Evolutionary conservation across 2,888 invertebrate genomes (phyloP).

Genomic region (Lepas anatifera): DNA sequence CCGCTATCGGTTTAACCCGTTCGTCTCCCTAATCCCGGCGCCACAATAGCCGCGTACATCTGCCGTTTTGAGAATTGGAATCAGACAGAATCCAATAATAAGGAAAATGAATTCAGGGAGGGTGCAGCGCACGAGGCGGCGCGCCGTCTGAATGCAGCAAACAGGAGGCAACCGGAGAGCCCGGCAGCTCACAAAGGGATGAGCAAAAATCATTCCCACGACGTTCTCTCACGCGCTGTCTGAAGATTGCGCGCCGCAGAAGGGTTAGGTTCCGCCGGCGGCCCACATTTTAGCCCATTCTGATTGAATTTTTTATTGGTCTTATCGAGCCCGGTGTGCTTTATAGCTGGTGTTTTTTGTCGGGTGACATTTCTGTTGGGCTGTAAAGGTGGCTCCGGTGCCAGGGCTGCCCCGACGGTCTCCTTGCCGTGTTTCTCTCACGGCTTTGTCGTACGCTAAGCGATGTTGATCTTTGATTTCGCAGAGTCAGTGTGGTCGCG

Average conservation of each 20-base stretch:
- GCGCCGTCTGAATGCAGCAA: background rate
- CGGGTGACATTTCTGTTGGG: constrained; percentile 1
- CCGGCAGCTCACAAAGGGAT: background rate
- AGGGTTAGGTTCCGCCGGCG: background rate
- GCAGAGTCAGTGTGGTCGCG: constrained; percentile 5
- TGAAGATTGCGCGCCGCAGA: background rate
- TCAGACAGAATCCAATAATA: constrained; percentile 11
- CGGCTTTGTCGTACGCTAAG: background rate
- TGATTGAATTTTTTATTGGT: constrained; percentile 10
- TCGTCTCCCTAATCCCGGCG: background rate
- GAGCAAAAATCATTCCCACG: constrained; percentile 8
- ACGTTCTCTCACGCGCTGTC: background rate
- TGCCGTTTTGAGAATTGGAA: constrained; percentile 4
- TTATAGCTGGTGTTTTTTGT: background rate
- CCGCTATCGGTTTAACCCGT: constrained; percentile 4
- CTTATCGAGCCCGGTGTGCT: background rate
- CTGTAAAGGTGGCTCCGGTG: background rate
- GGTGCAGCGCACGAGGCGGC: background rate
- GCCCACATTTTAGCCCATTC: background rate
- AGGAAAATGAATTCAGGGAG: constrained; percentile 6
- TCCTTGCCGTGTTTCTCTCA: background rate
- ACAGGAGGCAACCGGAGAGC: background rate
- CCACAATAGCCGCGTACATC: background rate
- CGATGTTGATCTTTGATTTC: constrained; percentile 12
- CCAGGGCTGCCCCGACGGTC: no score